phyloP scores from a whole-genome alignment of 2,888 invertebrate species.

The Meghimatium bilineatum region DNA sequence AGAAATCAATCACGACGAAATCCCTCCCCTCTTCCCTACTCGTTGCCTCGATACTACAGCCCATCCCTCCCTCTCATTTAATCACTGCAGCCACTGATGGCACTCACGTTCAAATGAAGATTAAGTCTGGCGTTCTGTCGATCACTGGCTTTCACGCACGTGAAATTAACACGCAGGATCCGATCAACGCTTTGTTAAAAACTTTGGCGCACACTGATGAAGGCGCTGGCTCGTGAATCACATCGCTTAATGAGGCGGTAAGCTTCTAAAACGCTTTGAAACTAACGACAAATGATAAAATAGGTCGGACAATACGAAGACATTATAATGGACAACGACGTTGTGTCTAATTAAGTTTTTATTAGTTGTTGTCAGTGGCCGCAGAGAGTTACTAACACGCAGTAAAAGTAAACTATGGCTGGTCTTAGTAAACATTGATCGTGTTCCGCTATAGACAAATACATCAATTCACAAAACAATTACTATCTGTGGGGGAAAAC shows the following conservation, averaged over 20 bases:
- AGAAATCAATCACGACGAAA: not conserved
- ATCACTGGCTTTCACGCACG: slow-evolving; percentile 38
- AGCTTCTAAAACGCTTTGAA: slow-evolving; percentile 22
- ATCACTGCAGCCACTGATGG: slow-evolving; percentile 35
- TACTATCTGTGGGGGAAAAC: too few relatives aligned
- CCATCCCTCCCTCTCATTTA: slow-evolving; percentile 20
- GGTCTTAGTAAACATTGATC: not conserved
- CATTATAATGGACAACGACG: not conserved
- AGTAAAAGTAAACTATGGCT: not conserved
- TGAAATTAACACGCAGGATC: slow-evolving; percentile 36
- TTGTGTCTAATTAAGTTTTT: not conserved
- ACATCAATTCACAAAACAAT: too few relatives aligned
- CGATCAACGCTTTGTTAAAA: slow-evolving; percentile 33
- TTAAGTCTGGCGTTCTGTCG: slow-evolving; percentile 39
- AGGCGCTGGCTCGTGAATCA: slow-evolving; percentile 25
- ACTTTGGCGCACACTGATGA: slow-evolving; percentile 10
- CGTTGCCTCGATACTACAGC: not conserved
- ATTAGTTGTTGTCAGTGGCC: not conserved
- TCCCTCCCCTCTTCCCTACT: not conserved
- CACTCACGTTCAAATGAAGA: slow-evolving; percentile 38
- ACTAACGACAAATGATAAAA: slow-evolving; percentile 30
- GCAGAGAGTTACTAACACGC: not conserved
- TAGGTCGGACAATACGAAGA: not conserved
- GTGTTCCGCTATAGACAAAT: too few relatives aligned
- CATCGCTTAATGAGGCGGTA: slow-evolving; percentile 28